Conservation (phyloP, 1,140 invertebrate species). For the Pissodes strobi region DNA sequence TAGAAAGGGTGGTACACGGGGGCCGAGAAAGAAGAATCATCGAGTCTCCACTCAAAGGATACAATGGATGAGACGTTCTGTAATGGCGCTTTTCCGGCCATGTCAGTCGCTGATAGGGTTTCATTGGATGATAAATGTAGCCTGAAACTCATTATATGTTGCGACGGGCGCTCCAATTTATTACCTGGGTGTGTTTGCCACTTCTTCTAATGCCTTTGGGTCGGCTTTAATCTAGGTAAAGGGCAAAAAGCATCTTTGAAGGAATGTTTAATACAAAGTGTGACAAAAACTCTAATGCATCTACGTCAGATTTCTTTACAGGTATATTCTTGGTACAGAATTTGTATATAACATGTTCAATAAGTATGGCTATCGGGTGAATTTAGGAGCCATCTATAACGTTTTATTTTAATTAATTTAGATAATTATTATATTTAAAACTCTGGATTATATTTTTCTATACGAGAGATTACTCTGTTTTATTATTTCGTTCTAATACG, state of each 20-base stretch:
- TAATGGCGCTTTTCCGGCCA: slow-evolving; percentile 51
- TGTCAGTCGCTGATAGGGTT: slow-evolving; percentile 48
- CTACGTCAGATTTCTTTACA: too few species aligned
- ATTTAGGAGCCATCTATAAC: too few species aligned
- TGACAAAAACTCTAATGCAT: neutral
- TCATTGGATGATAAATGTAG: slow-evolving; percentile 51
- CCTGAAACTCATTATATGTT: slow-evolving; percentile 45
- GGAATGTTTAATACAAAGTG: slow-evolving; percentile 2
- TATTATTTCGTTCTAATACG: too few species aligned
- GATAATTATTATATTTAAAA: too few species aligned
- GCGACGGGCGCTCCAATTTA: slow-evolving; percentile 23
- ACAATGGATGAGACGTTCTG: slow-evolving; percentile 50
- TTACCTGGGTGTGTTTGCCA: slow-evolving; percentile 22
- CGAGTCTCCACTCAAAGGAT: slow-evolving; percentile 31
- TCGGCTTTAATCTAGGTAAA: slow-evolving; percentile 16
- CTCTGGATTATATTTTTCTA: too few species aligned
- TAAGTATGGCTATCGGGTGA: too few species aligned
- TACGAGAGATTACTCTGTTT: too few species aligned
- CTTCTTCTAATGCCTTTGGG: slow-evolving; percentile 21
- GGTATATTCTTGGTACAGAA: too few species aligned
- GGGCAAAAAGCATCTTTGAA: slow-evolving; percentile 16
- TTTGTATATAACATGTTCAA: too few species aligned
- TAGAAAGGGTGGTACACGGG: neutral
- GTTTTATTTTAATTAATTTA: too few species aligned
- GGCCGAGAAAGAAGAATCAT: slow-evolving; percentile 22